Percentiles rank a stretch among this genome's conserved stretches.
Conservation (phyloP, 2,797 vertebrate species). For the Acrossocheilus wenchowensis region DNA sequence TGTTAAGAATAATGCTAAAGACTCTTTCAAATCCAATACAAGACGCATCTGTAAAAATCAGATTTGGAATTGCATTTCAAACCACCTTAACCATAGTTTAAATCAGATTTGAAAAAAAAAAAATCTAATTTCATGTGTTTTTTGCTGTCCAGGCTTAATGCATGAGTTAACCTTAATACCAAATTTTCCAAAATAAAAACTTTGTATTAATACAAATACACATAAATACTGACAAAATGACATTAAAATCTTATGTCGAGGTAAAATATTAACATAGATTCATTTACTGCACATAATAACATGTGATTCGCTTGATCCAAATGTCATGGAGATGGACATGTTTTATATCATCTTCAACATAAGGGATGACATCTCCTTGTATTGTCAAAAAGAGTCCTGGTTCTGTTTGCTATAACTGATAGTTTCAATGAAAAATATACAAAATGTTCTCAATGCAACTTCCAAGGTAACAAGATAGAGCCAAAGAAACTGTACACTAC, state of each 20-base stretch:
- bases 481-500: neutral
- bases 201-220: no score
- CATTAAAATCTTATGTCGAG: neutral
- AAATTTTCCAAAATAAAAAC: no score
- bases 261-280: neutral
- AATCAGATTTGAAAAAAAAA: no score
- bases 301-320: neutral
- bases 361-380: neutral
- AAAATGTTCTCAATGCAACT: neutral
- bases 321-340: neutral
- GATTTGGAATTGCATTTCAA: no score
- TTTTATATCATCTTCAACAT: neutral
- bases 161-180: no score
- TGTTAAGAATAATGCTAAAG: no score
- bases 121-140: no score
- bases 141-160: no score
- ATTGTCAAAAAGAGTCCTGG: neutral
- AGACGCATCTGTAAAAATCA: no score
- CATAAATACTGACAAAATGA: no score
- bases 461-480: slow-evolving; percentile 1
- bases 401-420: neutral
- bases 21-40: no score
- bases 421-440: neutral
- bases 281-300: neutral
- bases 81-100: no score